Base-by-base conservation (phyloP, 2,113 vertebrate genomes). In the Speoplatyrhinus poulsoni region DNA sequence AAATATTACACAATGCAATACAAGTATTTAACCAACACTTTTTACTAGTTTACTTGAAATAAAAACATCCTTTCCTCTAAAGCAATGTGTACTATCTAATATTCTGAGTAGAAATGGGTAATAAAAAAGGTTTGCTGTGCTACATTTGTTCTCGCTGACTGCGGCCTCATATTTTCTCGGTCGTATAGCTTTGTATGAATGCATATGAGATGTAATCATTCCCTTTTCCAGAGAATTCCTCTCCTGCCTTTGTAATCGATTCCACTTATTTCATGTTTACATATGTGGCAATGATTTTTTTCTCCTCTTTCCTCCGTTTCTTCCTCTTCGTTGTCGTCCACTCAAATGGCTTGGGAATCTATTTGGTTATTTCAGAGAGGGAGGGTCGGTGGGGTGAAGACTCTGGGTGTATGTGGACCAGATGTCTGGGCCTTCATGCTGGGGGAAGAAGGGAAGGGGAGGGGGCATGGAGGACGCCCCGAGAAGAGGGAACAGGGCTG, bases 401-500 rank as follows among this genome's bases (percentile, higher is more conserved):
- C 71, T 75, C 87, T 17, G 58, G 89, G 87, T 94, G 94, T 95
- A 93, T 90, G 92, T 81, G 60, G 85, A 94, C 94, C 96, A 96
- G 95, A 97, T 97, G 95, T 95, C 81, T 84, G 87, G 75, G 69
- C 81, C 90, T 79, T 85, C 70, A 87, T 68, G 74, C 64, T 0
- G 61, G 53, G 80, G 77, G 48, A 47, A 49, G 56, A 12, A 48
- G 19, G 50, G 61, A 6, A 12, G 49, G 0, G 62, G 78, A 77
- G 83, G 74, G 77, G 84, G 66, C 0, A 3, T n/a, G 65, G 84
- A 73, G 77, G 48, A 58, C 79, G 77, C 78, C 65, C 26, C 58
- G 0, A n/a, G 80, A 75, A 77, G 70, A 77, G 68, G 72, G 82
- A 82, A 66, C 67, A 85, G 87, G 61, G 82, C 95, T 97, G 96